These are phyloP conservation scores for Catagonus wagneri DNA, from an alignment of 2,113 vertebrate species.

Conservation along the genomic window DNA sequence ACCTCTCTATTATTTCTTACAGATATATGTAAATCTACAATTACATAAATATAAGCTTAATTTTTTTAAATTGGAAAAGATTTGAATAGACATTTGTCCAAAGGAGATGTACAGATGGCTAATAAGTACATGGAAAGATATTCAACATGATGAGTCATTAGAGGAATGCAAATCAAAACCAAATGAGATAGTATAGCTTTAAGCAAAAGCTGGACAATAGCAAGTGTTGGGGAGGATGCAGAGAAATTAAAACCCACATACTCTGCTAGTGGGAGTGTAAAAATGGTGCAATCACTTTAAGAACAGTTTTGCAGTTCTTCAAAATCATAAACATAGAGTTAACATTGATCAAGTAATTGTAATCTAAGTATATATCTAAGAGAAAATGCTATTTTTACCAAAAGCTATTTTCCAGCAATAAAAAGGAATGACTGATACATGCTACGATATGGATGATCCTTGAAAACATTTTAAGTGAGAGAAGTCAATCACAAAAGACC, in stretches of 20 bases:
- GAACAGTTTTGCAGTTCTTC: slow-evolving; percentile 44
- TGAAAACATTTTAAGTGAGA: slow-evolving; percentile 34
- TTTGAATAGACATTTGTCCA: slow-evolving; percentile 34
- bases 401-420: slow-evolving; percentile 37
- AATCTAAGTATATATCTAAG: neutral
- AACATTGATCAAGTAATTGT: neutral
- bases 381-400: slow-evolving; percentile 34
- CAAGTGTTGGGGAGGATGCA: neutral
- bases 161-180: slow-evolving; percentile 35
- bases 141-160: neutral
- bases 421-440: neutral
- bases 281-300: neutral
- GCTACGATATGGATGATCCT: neutral
- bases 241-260: neutral
- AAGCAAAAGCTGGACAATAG: neutral
- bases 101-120: slow-evolving; percentile 17
- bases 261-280: neutral
- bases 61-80: slow-evolving; percentile 27
- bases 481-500: neutral
- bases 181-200: neutral
- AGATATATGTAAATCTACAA: neutral
- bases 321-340: slow-evolving; percentile 46
- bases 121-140: slow-evolving; percentile 27
- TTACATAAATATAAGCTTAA: slow-evolving; percentile 25
- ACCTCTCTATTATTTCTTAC: slow-evolving; percentile 20